Evolutionary conservation across 2,113 vertebrate species (phyloP).

Genomic region (Petroica traversi): DNA sequence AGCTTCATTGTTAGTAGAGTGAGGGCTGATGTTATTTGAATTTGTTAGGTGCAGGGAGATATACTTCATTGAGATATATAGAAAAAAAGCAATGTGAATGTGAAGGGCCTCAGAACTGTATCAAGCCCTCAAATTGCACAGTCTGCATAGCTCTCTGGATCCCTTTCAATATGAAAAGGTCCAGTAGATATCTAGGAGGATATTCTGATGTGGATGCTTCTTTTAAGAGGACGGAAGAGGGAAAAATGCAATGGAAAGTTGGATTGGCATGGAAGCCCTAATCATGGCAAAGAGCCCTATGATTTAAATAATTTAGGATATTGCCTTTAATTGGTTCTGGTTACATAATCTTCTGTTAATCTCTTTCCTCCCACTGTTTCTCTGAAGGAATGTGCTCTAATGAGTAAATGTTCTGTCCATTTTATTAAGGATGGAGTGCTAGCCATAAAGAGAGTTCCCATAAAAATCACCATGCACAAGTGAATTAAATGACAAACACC

Average conservation of each 20-base stretch:
- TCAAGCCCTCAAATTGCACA: background rate
- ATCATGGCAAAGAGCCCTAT: background rate
- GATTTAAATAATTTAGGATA: conserved; percentile 26
- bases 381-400: conserved; percentile 14
- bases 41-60: background rate
- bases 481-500: background rate
- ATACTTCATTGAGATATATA: background rate
- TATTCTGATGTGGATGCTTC: background rate
- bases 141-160: background rate
- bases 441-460: background rate
- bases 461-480: background rate
- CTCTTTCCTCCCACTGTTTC: background rate
- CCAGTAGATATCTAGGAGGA: background rate
- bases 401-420: conserved; percentile 6
- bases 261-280: background rate
- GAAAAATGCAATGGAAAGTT: background rate
- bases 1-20: background rate
- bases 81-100: background rate
- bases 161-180: background rate
- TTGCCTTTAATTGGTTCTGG: background rate
- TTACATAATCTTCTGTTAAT: background rate
- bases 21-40: background rate
- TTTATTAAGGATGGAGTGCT: background rate
- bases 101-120: background rate
- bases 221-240: background rate